Evolutionary conservation across 1,140 invertebrate species (phyloP).

Genomic region (Parasteatoda tepidariorum): DNA sequence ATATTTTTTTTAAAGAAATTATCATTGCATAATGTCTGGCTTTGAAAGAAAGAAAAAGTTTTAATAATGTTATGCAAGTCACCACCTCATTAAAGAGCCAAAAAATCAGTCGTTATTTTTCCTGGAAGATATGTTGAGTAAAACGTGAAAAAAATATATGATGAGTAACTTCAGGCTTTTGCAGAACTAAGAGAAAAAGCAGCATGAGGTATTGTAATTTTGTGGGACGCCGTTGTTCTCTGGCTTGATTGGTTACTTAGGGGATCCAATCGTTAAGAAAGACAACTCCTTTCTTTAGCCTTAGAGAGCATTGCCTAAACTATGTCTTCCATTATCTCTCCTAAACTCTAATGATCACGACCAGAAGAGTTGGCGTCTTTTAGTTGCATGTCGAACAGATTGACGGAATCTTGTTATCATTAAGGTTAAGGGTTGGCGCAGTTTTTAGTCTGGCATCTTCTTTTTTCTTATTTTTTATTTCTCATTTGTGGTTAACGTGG

Average conservation of each 20-base stretch:
- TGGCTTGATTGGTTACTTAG: constrained; percentile 16
- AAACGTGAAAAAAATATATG: too few relatives aligned
- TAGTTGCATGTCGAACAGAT: constrained; percentile 3
- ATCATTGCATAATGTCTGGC: too few relatives aligned
- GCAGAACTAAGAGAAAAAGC: too few relatives aligned
- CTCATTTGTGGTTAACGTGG: too few relatives aligned
- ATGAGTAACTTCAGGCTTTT: too few relatives aligned
- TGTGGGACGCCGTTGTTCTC: constrained; percentile 14
- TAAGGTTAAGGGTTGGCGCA: constrained; percentile 26
- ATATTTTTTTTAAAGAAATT: too few relatives aligned
- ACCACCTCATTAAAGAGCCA: too few relatives aligned
- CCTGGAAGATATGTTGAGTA: too few relatives aligned
- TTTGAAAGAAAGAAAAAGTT: too few relatives aligned
- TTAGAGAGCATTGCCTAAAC: constrained; percentile 9
- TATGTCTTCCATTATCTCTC: constrained; percentile 15
- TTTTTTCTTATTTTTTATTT: background rate
- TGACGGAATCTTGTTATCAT: constrained; percentile 25
- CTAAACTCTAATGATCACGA: constrained; percentile 11
- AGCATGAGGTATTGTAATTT: background rate
- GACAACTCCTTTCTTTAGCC: background rate
- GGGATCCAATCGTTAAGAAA: constrained; percentile 23
- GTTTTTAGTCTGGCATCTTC: background rate
- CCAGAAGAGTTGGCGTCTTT: background rate
- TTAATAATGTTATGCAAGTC: too few relatives aligned
- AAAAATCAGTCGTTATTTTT: too few relatives aligned